Evolutionary conservation across 1,140 invertebrate species (phyloP).

Genomic region (Bombus vancouverensis): DNA sequence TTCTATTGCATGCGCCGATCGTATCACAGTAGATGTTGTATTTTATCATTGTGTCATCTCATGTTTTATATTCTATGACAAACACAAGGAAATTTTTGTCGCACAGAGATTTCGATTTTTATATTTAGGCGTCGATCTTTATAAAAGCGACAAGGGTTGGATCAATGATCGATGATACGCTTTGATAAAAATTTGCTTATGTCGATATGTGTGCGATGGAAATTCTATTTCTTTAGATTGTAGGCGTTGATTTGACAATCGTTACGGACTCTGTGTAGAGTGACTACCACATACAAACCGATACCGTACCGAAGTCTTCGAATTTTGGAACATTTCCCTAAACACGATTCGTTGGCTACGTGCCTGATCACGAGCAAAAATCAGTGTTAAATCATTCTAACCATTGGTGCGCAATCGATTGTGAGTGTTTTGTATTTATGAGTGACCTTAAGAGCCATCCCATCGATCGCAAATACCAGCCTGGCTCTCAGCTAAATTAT

Average conservation of each 20-base stretch:
- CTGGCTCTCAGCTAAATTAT: constrained; percentile 50
- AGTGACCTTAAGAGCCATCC: constrained; percentile 46
- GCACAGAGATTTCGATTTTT: no score
- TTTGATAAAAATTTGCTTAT: no score
- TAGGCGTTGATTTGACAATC: background rate
- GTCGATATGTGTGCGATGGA: background rate
- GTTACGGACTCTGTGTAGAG: background rate
- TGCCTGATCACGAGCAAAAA: constrained; percentile 47
- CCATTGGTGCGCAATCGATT: constrained; percentile 39
- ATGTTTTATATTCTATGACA: background rate
- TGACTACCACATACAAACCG: background rate
- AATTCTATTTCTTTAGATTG: background rate
- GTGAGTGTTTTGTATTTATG: constrained; percentile 49
- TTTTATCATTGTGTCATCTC: background rate
- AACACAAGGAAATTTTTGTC: no score
- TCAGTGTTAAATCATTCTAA: constrained; percentile 13
- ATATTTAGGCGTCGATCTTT: no score
- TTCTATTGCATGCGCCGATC: background rate
- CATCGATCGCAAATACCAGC: constrained; percentile 37
- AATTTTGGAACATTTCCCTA: constrained; percentile 33
- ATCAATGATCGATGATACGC: no score
- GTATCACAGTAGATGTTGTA: background rate
- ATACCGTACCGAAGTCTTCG: background rate
- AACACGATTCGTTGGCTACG: constrained; percentile 32
- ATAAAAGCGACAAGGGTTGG: no score